These are phyloP conservation scores for Sarcophaga carnaria DNA, from an alignment of 2,888 invertebrate species.

Conservation along the genomic window DNA sequence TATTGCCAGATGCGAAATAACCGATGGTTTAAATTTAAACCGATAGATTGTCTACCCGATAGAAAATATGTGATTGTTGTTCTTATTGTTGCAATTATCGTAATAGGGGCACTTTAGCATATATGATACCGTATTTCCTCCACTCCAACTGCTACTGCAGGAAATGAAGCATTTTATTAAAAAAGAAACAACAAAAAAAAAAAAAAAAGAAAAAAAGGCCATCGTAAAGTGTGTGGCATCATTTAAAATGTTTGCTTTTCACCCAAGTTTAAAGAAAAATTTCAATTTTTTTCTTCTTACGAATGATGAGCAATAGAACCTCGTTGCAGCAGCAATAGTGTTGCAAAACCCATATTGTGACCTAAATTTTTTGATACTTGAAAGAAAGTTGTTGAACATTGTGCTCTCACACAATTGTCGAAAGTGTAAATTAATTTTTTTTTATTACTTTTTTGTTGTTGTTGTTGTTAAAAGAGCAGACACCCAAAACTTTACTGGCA, in stretches of 20 bases:
- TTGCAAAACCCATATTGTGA: constrained; percentile 43
- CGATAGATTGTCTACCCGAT: too few species aligned
- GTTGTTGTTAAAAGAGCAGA: background rate
- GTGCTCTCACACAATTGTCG: constrained; percentile 20
- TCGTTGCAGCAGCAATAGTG: background rate
- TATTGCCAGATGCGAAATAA: too few species aligned
- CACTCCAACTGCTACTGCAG: background rate
- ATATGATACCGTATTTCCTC: constrained; percentile 12
- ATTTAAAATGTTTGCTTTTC: constrained; percentile 46
- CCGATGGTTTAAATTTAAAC: too few species aligned
- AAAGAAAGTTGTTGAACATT: constrained; percentile 17
- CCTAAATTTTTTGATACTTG: constrained; percentile 29
- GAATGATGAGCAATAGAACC: constrained; percentile 12
- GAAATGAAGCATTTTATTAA: constrained; percentile 41
- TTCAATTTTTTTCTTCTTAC: constrained; percentile 11
- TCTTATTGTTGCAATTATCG: background rate
- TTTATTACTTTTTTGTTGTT: background rate
- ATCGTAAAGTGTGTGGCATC: constrained; percentile 13
- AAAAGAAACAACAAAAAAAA: background rate
- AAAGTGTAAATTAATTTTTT: constrained; percentile 50
- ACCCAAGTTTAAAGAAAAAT: constrained; percentile 29
- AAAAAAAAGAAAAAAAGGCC: background rate
- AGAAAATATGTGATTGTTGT: background rate
- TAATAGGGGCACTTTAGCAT: constrained; percentile 1
- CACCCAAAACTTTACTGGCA: background rate